phyloP scores from a whole-genome alignment of 2,797 vertebrate genomes.

The Lacerta agilis region DNA sequence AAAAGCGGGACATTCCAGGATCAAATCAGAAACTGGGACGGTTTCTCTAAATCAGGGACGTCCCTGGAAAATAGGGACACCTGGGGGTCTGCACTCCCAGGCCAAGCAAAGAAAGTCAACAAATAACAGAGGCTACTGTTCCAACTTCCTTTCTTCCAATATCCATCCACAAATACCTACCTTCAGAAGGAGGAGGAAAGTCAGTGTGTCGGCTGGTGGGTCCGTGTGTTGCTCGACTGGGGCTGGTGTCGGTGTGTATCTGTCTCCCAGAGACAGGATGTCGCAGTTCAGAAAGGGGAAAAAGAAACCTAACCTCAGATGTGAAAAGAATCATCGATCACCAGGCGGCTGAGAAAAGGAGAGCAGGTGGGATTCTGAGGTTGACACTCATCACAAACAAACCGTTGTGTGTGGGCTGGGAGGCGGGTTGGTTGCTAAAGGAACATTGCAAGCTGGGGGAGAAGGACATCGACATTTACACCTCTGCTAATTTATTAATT shows the following conservation, averaged over 20 bases:
- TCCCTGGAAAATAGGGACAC: neutral
- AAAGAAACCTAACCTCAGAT: slow-evolving; percentile 2
- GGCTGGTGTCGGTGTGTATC: neutral
- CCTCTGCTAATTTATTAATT: neutral
- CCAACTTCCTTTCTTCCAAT: neutral
- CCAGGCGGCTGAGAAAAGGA: neutral
- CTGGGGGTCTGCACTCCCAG: no score
- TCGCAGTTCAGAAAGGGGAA: neutral
- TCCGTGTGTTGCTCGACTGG: neutral
- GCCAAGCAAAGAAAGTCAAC: no score
- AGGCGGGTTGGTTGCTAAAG: neutral
- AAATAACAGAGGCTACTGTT: no score
- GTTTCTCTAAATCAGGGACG: no score
- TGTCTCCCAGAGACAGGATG: neutral
- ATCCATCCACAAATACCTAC: neutral
- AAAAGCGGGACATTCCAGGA: no score
- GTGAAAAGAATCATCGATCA: neutral
- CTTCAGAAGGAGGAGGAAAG: neutral
- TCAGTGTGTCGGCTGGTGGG: neutral
- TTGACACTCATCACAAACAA: neutral
- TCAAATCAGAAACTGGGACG: no score
- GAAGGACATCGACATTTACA: neutral
- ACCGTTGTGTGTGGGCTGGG: neutral
- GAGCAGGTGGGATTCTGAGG: neutral
- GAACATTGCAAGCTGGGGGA: neutral